These are phyloP conservation scores for Lepidochrysops patricia DNA, from an alignment of 2,888 invertebrate species.

Conservation along the genomic window DNA sequence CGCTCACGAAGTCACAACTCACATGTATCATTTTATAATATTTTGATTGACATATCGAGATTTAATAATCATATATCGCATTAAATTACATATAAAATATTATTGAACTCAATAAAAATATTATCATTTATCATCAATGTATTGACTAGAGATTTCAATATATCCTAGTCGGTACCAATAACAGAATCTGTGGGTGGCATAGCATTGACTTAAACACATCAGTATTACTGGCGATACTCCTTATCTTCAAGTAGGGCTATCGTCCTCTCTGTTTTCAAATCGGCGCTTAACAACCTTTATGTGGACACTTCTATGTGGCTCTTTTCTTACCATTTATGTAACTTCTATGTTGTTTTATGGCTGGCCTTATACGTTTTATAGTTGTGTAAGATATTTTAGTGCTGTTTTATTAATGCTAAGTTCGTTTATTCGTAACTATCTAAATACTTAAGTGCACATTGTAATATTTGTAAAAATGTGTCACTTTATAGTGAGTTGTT, in stretches of 20 bases:
- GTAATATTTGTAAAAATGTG: no score
- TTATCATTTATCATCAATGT: no score
- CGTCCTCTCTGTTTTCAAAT: conserved; percentile 1
- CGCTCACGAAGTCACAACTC: no score
- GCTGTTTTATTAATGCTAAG: no score
- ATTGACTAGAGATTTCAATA: not conserved
- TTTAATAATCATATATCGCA: no score
- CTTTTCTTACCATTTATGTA: not conserved
- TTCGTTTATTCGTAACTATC: no score
- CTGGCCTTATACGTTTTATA: not conserved
- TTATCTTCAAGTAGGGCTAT: conserved; percentile 1
- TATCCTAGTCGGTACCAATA: not conserved
- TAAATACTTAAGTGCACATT: no score
- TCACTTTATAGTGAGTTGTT: no score
- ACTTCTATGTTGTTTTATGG: not conserved
- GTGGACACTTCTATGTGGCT: not conserved
- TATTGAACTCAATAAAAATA: no score
- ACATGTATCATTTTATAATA: no score
- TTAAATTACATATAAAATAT: no score
- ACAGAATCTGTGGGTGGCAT: not conserved
- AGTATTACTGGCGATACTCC: not conserved
- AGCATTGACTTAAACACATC: not conserved
- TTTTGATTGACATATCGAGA: no score
- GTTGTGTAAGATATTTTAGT: not conserved
- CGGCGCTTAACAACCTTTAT: not conserved